Conservation (phyloP, 2,888 invertebrate species). For the Erebia palarica region DNA sequence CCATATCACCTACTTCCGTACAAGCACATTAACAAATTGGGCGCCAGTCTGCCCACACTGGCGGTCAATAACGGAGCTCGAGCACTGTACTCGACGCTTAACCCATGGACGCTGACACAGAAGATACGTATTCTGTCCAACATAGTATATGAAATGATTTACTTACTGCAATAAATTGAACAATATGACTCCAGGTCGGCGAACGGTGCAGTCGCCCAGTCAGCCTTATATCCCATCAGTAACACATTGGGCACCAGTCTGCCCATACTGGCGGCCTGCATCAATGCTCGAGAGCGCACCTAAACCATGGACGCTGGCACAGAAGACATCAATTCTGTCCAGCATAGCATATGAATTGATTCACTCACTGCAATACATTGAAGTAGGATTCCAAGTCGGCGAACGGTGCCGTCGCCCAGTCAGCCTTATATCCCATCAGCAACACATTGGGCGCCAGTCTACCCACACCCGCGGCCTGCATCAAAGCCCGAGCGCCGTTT, state of each 20-base stretch:
- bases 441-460: slow-evolving; percentile 96
- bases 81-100: too few species aligned
- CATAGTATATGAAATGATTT: too few species aligned
- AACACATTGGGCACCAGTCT: slow-evolving; percentile 96
- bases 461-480: slow-evolving; percentile 95
- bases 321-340: slow-evolving; percentile 92
- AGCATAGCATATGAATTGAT: too few species aligned
- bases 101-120: too few species aligned
- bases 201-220: too few species aligned
- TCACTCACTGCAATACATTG: slow-evolving; percentile 95
- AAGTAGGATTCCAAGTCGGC: slow-evolving; percentile 94
- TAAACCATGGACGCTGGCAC: slow-evolving; percentile 88
- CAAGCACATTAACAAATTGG: too few species aligned
- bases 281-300: slow-evolving; percentile 87
- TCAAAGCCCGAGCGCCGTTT: slow-evolving; percentile 90
- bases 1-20: too few species aligned
- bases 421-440: slow-evolving; percentile 96
- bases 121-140: too few species aligned
- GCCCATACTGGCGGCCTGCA: slow-evolving; percentile 95
- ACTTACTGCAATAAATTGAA: too few species aligned
- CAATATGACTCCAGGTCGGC: too few species aligned
- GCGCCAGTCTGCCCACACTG: too few species aligned
- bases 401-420: slow-evolving; percentile 91
- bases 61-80: too few species aligned
- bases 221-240: slow-evolving; percentile 96